Conservation (phyloP, 92 coral and sea anemone genomes). For the Porites rus region DNA sequence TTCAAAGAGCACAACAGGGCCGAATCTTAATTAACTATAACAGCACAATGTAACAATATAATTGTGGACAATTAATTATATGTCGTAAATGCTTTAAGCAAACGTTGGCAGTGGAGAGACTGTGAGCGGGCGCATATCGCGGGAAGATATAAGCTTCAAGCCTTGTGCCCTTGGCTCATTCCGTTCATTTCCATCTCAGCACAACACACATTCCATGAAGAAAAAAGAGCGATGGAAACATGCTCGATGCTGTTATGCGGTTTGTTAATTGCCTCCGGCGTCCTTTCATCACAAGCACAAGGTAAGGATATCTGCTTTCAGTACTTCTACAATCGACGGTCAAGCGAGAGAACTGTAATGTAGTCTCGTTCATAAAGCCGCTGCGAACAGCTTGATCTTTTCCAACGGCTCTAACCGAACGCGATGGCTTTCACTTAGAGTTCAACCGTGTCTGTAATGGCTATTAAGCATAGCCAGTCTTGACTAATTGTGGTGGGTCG, state of each 20-base stretch:
- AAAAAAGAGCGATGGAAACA: constrained; percentile 56
- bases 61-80: constrained; percentile 93
- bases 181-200: constrained; percentile 39
- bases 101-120: constrained; percentile 14
- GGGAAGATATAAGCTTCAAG: constrained; percentile 29
- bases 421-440: background rate
- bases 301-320: constrained; percentile 57
- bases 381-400: background rate
- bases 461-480: background rate
- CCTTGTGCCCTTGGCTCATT: constrained; percentile 28
- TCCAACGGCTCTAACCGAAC: background rate
- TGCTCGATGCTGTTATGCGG: constrained; percentile 42
- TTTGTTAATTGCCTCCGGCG: constrained; percentile 43
- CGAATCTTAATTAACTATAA: constrained; percentile 90
- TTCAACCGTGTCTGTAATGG: background rate
- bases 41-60: constrained; percentile 89
- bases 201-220: constrained; percentile 55
- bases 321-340: background rate
- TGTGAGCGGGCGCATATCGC: constrained; percentile 49
- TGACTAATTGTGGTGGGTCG: constrained; percentile 9
- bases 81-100: constrained; percentile 77
- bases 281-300: constrained; percentile 36
- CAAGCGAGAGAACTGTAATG: background rate
- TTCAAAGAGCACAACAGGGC: constrained; percentile 80
- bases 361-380: background rate